Conservation (phyloP, 2,888 invertebrate genomes). For the Peribatodes rhomboidaria region DNA sequence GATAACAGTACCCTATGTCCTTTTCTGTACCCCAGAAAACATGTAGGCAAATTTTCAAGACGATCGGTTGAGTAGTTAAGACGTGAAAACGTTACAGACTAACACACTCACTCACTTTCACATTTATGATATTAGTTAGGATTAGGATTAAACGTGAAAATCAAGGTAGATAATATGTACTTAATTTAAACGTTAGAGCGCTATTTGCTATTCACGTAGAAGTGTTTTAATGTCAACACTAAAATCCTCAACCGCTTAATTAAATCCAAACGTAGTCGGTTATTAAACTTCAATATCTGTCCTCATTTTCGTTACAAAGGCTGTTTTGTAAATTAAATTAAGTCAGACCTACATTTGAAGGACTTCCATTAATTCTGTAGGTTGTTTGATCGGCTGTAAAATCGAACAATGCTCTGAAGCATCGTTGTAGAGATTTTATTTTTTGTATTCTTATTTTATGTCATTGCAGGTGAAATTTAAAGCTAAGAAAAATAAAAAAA, state of each 20-base stretch:
- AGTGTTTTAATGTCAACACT: slow-evolving; percentile 1
- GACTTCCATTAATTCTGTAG: slow-evolving; percentile 8
- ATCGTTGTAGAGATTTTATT: not conserved
- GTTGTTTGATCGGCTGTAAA: slow-evolving; percentile 7
- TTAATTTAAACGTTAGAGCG: no score
- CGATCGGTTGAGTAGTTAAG: no score
- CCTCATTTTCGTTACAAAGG: slow-evolving; percentile 19
- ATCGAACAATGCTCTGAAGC: not conserved
- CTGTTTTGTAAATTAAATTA: slow-evolving; percentile 22
- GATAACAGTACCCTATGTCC: no score
- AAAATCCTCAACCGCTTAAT: slow-evolving; percentile 16
- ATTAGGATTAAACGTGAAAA: not conserved
- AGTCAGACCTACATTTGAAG: slow-evolving; percentile 17
- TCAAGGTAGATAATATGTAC: not conserved
- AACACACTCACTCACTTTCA: no score
- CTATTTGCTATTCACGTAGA: not conserved
- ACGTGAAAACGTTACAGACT: no score
- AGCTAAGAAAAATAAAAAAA: no score
- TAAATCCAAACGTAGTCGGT: slow-evolving; percentile 15
- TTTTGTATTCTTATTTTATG: no score
- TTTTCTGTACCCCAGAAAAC: no score
- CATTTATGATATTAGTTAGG: no score
- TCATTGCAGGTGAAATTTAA: no score
- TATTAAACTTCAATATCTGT: slow-evolving; percentile 19
- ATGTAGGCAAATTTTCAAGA: no score